These are phyloP conservation scores for Gallinago solitaria DNA, from an alignment of 2,797 vertebrate species.

Conservation along the genomic window DNA sequence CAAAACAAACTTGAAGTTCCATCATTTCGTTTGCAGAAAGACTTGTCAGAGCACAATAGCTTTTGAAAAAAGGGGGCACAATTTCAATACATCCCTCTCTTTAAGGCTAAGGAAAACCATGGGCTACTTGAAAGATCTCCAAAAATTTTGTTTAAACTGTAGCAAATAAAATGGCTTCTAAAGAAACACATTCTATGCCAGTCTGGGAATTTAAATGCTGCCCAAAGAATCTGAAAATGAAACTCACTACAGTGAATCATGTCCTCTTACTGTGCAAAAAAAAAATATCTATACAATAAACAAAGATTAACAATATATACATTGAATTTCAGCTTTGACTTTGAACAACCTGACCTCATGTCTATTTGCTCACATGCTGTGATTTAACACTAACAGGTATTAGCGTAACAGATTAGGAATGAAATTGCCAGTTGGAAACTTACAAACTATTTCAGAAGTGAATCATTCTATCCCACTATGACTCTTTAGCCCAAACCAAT, in stretches of 20 bases:
- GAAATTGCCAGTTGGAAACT: neutral
- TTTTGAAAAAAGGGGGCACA: neutral
- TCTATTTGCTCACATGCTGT: neutral
- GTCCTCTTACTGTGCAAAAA: neutral
- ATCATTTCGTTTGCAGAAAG: neutral
- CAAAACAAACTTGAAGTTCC: neutral
- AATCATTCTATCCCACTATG: neutral
- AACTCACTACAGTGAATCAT: neutral
- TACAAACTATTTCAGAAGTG: neutral
- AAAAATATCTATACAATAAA: neutral
- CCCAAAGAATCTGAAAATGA: neutral
- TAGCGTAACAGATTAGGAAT: neutral
- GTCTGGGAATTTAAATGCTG: neutral
- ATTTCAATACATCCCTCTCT: neutral
- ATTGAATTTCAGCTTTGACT: neutral
- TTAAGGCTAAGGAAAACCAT: neutral
- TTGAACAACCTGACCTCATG: neutral
- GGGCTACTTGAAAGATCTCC: neutral
- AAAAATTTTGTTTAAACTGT: neutral
- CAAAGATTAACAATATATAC: rapidly evolving
- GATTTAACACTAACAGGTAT: neutral
- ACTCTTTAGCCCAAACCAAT: neutral
- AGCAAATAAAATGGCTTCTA: neutral
- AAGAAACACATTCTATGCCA: neutral
- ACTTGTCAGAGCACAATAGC: neutral